These are phyloP conservation scores for Teleogryllus occipitalis DNA, from an alignment of 1,140 invertebrate genomes.

Conservation along the genomic window DNA sequence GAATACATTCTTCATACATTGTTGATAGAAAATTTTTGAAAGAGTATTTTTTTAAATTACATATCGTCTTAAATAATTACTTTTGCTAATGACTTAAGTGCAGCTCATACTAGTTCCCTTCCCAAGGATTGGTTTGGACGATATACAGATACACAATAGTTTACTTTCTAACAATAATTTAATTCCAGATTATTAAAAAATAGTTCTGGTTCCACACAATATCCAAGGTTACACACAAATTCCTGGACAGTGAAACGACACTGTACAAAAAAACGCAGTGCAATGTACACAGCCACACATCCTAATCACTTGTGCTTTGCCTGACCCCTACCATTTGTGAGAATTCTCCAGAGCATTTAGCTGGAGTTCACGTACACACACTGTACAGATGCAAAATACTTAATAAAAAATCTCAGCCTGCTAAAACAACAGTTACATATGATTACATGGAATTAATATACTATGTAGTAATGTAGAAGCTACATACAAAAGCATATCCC, in stretches of 20 bases:
- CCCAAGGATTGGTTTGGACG: no score
- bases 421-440: not conserved
- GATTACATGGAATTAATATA: not conserved
- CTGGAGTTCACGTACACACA: not conserved
- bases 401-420: not conserved
- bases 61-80: no score
- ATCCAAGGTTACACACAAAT: not conserved
- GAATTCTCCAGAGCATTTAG: not conserved
- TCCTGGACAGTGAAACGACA: not conserved
- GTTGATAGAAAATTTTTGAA: not conserved
- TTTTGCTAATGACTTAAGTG: no score
- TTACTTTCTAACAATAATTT: not conserved
- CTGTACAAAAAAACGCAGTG: not conserved
- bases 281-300: not conserved
- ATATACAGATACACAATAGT: not conserved
- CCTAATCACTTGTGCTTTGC: not conserved
- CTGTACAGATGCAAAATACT: not conserved
- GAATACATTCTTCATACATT: not conserved
- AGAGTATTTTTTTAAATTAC: no score
- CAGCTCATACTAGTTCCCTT: no score
- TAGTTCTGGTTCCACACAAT: not conserved
- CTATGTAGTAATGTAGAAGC: not conserved
- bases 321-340: not conserved
- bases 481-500: not conserved
- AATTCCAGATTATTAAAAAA: conserved; percentile 6